phyloP scores from a whole-genome alignment of 2,113 vertebrate genomes.

The Acrocephalus kingi region DNA sequence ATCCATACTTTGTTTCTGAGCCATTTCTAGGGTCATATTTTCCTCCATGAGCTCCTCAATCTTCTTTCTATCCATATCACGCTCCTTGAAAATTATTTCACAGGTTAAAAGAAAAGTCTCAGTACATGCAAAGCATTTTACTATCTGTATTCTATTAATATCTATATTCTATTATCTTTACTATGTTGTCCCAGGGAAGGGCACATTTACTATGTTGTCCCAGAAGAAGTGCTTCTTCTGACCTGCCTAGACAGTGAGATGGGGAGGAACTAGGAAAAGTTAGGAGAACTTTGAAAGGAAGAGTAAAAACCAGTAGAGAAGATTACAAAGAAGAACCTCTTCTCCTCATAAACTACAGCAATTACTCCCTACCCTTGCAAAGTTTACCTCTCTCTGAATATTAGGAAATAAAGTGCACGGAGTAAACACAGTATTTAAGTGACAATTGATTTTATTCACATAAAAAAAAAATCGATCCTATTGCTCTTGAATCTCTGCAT shows the following conservation, averaged over 20 bases:
- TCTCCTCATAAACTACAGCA: background rate
- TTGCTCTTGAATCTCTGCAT: background rate
- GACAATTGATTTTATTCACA: background rate
- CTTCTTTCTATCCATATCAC: constrained; percentile 94
- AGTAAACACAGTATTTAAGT: background rate
- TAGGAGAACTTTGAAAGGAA: background rate
- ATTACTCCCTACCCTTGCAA: background rate
- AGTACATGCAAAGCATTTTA: background rate
- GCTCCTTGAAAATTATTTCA: constrained; percentile 78
- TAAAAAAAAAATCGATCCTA: background rate
- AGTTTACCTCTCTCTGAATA: background rate
- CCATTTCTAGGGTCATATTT: constrained; percentile 96
- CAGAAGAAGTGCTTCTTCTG: background rate
- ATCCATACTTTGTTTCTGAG: constrained; percentile 99
- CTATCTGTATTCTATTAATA: background rate
- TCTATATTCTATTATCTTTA: background rate
- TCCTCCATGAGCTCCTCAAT: constrained; percentile 97
- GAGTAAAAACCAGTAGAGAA: background rate
- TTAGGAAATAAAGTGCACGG: background rate
- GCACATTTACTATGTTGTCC: background rate
- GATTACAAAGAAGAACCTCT: background rate
- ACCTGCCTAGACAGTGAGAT: background rate
- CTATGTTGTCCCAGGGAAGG: background rate
- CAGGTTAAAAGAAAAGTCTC: background rate
- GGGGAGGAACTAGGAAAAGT: background rate